Evolutionary conservation across 2,113 vertebrate species (phyloP), one percentile per base, ranked within the genome.

Genomic region (Poecilia latipinna): DNA sequence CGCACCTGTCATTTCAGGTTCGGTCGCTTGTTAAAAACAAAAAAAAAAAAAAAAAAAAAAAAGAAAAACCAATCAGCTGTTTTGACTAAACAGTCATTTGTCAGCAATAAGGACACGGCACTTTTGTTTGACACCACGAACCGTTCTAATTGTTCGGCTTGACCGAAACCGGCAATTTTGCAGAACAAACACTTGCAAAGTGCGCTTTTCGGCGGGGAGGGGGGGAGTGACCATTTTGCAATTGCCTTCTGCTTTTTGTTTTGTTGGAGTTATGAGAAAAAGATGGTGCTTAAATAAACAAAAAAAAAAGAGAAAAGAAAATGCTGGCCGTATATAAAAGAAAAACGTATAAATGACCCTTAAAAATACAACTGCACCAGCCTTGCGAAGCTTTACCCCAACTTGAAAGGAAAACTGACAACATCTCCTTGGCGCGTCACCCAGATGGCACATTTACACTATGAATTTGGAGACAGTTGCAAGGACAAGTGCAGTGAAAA

Each of bases 1-100:
- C 61, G 51, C 85, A 88, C 83, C 89, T 85, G 79, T 86, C 86
- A 80, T 90, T 87, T 89, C 86, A 72, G 82, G 70, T 88, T 91
- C 84, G 75, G 74, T 57, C 70, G 61, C 54, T 84, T 64, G 74
- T 84, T 86, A 57, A 70, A 37, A 78, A 85, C 61, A 37, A 78
- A 85, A 63, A 42, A 28, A 28, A 28, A 0, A 28, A 28, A 28
- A 28, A 26, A 26, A 26, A 37, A 78, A 85, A 63, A 42, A 28
- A 28, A 28, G 1, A 28, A 28, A 28, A 28, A 26, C 80, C 82
- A 90, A 89, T 90, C 86, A 86, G 57, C 64, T 15, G 68, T 57
- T 74, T 80, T 0, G 57, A 31, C 85, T 75, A 82, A 75, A 77
- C 78, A 3, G 22, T 87, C 74, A 86, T 90, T 90, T 90, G 83